A percentile compares a stretch with the other conserved stretches of the same genome.
Conservation (phyloP, 2,797 vertebrate species). For the Lepus townsendii region DNA sequence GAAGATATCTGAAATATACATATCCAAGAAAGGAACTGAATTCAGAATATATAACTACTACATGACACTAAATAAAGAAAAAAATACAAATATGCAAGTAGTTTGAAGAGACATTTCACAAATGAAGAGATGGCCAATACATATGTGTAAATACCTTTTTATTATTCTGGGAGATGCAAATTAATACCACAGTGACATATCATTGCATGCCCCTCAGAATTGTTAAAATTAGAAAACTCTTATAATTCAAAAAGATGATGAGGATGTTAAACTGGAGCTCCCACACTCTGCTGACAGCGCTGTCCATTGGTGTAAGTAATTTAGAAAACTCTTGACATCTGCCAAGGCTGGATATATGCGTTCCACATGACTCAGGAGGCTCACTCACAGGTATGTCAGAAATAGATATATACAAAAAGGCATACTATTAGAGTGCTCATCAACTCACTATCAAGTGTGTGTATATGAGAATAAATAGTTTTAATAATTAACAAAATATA, state of each 20-base stretch:
- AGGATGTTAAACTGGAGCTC: background rate
- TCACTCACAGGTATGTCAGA: background rate
- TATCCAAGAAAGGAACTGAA: slow-evolving; percentile 29
- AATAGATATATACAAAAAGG: background rate
- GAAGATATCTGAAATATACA: background rate
- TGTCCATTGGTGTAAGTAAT: background rate
- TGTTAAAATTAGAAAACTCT: slow-evolving; percentile 25
- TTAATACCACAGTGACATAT: background rate
- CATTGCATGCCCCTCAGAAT: background rate
- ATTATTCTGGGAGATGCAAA: slow-evolving; percentile 38
- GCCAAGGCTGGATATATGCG: background rate
- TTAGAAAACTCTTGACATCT: background rate
- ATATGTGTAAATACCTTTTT: background rate
- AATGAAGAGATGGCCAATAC: slow-evolving; percentile 34
- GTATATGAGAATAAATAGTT: background rate
- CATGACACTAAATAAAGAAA: background rate
- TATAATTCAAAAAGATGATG: slow-evolving; percentile 3
- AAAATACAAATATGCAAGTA: slow-evolving; percentile 44
- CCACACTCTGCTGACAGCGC: background rate
- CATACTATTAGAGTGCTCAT: background rate
- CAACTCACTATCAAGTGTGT: background rate
- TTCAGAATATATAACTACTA: background rate
- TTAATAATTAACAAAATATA: slow-evolving; percentile 33
- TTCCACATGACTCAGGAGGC: background rate
- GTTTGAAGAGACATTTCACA: slow-evolving; percentile 40